Base-by-base conservation (phyloP, 2,113 vertebrate genomes). In the Trichechus manatus region DNA sequence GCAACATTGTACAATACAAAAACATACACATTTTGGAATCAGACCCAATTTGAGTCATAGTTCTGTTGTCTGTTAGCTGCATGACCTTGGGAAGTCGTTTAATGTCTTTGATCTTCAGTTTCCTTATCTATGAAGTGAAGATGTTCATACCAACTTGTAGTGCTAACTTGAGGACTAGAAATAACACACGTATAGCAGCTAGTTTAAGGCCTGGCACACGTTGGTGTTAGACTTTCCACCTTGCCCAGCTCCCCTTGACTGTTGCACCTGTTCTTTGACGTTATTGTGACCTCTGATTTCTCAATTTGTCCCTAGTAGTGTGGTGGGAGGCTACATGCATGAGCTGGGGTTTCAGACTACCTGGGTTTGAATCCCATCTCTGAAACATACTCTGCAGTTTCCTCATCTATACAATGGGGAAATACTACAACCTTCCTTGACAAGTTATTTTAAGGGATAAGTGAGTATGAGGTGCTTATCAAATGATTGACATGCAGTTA, bases 51-150 rank as follows among this genome's bases (percentile, higher is more conserved):
- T 42, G 50, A 91, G n/a, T 78, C 50, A 85, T 3, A 84, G 14
- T 83, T 75, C 25, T 85, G 25, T 85, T 20, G 33, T 29, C 87
- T 85, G 64, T 95, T 84, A 81, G 59, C 36, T 88, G 7, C 8
- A 9, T 33, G 27, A 77, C 11, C 7, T 89, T 84, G 61, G 56
- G 22, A 93, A 88, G 27, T 81, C 6, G 33, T 44, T 79, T 87
- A 68, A 11, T 7, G 27, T 95, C 44, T 97, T 89, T 93, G 39
- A 96, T 59, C 17, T 44, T 83, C 33, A 56, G 8, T 27, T 86
- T 61, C 89, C 20, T 88, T 61, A 68, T 66, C 72, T 74, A 61
- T 17, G 50, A 64, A 80, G 66, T 87, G 10, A 89, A 83, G 29
- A 82, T 42, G 53, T 4, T 93, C n/a, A 36, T 10, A 42, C 22